Evolutionary conservation across 1,140 invertebrate genomes (phyloP).

Genomic region (Phocides pigmalion): DNA sequence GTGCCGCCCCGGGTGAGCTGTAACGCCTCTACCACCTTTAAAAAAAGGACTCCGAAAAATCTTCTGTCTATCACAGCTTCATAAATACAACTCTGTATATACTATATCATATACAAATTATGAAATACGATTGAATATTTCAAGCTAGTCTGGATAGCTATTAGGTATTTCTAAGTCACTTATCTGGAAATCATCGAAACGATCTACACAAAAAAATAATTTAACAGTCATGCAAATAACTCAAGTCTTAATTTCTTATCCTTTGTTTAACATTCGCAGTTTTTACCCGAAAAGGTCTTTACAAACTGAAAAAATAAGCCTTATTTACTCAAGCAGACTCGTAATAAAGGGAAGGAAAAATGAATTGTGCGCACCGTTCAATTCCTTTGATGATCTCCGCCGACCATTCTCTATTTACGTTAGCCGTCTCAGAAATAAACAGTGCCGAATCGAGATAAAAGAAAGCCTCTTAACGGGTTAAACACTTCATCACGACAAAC

Average conservation of each 20-base stretch:
- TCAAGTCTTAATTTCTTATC: slow-evolving; percentile 19
- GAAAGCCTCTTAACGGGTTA: slow-evolving; percentile 52
- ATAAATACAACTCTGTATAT: no score
- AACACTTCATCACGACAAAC: slow-evolving; percentile 55
- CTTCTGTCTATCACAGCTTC: no score
- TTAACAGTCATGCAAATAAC: slow-evolving; percentile 10
- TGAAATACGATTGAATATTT: no score
- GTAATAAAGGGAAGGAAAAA: slow-evolving; percentile 35
- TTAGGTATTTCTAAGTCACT: neutral
- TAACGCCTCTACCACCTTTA: no score
- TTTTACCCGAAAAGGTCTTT: slow-evolving; percentile 19
- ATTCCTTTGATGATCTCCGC: slow-evolving; percentile 43
- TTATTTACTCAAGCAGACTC: slow-evolving; percentile 31
- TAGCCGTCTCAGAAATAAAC: slow-evolving; percentile 46
- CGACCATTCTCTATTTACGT: slow-evolving; percentile 47
- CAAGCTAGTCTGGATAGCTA: no score
- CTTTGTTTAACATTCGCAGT: slow-evolving; percentile 29
- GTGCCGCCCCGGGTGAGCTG: no score
- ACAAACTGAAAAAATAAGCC: slow-evolving; percentile 16
- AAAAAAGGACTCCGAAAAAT: no score
- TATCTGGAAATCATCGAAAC: neutral
- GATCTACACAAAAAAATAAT: neutral
- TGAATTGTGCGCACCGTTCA: slow-evolving; percentile 34
- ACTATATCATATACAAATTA: no score
- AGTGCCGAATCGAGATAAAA: slow-evolving; percentile 53